Evolutionary conservation across 2,888 invertebrate species (phyloP).

Genomic region (Coelinius sp.): DNA sequence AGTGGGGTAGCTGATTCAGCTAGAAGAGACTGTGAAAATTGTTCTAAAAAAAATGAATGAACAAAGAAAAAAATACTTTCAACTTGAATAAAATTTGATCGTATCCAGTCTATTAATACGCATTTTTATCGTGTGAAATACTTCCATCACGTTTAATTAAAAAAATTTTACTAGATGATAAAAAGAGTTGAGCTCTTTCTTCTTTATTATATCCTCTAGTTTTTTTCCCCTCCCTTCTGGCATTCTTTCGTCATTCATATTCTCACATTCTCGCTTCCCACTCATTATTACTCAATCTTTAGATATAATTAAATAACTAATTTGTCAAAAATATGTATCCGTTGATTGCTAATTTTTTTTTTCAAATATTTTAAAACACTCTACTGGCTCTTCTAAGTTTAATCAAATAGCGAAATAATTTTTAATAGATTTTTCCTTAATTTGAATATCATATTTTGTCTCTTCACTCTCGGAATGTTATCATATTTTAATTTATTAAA

Average conservation of each 20-base stretch:
- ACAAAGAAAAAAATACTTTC: neutral
- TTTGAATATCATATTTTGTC: neutral
- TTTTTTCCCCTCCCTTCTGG: conserved; percentile 27
- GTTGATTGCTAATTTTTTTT: conserved; percentile 23
- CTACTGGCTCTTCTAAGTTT: neutral
- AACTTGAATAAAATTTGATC: conserved; percentile 29
- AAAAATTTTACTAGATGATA: conserved; percentile 33
- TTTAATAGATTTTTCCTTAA: conserved; percentile 1
- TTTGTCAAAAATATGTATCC: conserved; percentile 55
- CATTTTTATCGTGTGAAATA: neutral
- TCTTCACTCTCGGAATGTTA: conserved; percentile 45
- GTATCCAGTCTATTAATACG: conserved; percentile 22
- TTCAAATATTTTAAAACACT: neutral
- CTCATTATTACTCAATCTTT: conserved; percentile 37
- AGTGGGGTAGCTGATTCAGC: neutral
- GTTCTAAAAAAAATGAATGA: neutral
- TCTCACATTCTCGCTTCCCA: conserved; percentile 31
- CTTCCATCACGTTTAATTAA: neutral
- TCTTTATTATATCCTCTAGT: neutral
- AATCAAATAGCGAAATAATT: conserved; percentile 8
- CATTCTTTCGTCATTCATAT: conserved; percentile 17
- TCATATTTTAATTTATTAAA: neutral
- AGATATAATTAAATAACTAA: conserved; percentile 55
- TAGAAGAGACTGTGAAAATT: neutral
- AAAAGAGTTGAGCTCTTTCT: neutral